Evolutionary conservation across 2,888 invertebrate species (phyloP).

Genomic region (Oscheius onirici): DNA sequence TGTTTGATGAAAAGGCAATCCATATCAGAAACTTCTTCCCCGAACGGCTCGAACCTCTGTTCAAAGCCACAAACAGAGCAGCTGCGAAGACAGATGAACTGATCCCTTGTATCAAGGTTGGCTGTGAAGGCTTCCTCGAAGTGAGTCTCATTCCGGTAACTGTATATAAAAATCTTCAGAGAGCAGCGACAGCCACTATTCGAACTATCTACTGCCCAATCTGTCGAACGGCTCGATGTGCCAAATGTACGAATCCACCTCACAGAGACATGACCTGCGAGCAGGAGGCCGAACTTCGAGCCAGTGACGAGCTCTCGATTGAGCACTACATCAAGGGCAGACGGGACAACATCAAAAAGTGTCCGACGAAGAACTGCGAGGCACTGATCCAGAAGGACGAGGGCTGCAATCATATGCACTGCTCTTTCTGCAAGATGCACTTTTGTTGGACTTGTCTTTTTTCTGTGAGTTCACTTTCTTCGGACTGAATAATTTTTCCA

Average conservation of each 20-base stretch:
- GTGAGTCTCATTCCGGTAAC: neutral
- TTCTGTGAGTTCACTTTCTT: neutral
- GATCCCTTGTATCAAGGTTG: constrained; percentile 3
- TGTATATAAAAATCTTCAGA: neutral
- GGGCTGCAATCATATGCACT: constrained; percentile 33
- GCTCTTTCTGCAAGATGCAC: constrained; percentile 20
- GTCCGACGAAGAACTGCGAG: constrained; percentile 8
- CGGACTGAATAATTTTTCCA: neutral
- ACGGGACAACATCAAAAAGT: neutral
- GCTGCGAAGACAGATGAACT: neutral
- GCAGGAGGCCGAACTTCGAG: neutral
- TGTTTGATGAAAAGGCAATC: constrained; percentile 7
- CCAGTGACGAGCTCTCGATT: neutral
- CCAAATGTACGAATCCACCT: constrained; percentile 5
- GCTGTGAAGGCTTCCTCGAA: neutral
- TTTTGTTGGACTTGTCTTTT: constrained; percentile 30
- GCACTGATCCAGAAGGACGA: constrained; percentile 25
- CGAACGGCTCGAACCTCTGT: constrained; percentile 5
- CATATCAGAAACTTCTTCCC: neutral
- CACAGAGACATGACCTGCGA: neutral
- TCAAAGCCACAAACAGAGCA: neutral
- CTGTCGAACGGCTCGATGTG: constrained; percentile 2
- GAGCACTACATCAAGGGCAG: neutral
- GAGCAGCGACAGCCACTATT: neutral
- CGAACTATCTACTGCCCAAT: neutral